These are phyloP conservation scores for Ardeotis arabs DNA, from an alignment of 2,113 vertebrate species.

Conservation along the genomic window DNA sequence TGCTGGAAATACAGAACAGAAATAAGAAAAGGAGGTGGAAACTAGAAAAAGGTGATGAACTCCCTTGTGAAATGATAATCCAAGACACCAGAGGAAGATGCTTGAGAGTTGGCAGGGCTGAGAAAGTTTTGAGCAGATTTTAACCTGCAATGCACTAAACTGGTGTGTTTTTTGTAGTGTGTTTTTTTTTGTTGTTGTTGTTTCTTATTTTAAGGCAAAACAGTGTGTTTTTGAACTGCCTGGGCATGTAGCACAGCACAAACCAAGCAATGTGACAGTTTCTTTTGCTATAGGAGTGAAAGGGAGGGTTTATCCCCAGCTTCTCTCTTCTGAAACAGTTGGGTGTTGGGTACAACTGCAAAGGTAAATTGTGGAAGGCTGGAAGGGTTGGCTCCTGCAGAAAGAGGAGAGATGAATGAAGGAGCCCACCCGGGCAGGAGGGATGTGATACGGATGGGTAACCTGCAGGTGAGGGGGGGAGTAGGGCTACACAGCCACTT, in stretches of 20 bases:
- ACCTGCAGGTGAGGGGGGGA: not conserved
- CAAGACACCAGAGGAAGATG: not conserved
- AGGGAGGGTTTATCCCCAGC: accelerated
- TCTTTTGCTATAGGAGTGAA: not conserved
- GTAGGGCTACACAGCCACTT: not conserved
- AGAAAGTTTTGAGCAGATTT: not conserved
- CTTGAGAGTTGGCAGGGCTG: not conserved
- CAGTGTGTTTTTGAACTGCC: not conserved
- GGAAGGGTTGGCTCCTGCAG: not conserved
- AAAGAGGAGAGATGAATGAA: not conserved
- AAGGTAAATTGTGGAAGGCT: not conserved
- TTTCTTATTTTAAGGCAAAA: not conserved
- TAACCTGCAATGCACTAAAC: not conserved
- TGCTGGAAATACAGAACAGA: conserved; percentile 32
- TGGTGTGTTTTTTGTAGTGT: not conserved
- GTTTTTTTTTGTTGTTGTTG: not conserved
- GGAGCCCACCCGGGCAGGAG: not conserved
- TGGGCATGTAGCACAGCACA: not conserved
- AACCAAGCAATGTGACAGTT: not conserved
- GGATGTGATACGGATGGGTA: not conserved
- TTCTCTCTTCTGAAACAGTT: not conserved
- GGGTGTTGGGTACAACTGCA: not conserved
- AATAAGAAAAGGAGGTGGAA: not conserved
- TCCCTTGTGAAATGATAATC: not conserved
- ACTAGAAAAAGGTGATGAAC: not conserved